Conservation (phyloP, 2,888 invertebrate species). For the Platycheirus albimanus region DNA sequence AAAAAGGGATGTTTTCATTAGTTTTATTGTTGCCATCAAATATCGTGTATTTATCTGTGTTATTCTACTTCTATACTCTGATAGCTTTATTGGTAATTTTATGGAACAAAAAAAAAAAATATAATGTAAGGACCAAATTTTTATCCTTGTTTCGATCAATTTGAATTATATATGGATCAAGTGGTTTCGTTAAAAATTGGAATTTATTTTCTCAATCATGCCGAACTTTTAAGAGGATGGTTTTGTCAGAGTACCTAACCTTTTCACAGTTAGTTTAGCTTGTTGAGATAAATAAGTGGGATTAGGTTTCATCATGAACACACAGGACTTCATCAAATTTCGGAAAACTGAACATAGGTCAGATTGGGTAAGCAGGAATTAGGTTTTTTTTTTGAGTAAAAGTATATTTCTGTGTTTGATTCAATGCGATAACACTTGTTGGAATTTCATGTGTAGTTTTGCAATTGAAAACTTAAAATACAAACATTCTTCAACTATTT, state of each 20-base stretch:
- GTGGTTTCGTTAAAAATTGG: conserved; percentile 34
- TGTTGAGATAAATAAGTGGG: conserved; percentile 5
- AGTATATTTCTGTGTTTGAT: no score
- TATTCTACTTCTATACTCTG: conserved; percentile 34
- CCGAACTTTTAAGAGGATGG: background rate
- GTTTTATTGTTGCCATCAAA: conserved; percentile 66
- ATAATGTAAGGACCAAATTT: conserved; percentile 26
- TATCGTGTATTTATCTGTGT: conserved; percentile 52
- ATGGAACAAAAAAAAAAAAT: conserved; percentile 20
- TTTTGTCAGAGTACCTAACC: background rate
- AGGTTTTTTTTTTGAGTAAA: no score
- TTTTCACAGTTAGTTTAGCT: conserved; percentile 3
- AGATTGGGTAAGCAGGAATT: no score
- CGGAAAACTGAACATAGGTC: background rate
- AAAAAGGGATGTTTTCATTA: conserved; percentile 66
- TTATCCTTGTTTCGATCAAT: conserved; percentile 45
- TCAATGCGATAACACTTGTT: no score
- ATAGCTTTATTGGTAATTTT: conserved; percentile 61
- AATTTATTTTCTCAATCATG: conserved; percentile 36
- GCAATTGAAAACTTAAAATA: no score
- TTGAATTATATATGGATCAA: conserved; percentile 41
- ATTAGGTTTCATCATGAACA: background rate
- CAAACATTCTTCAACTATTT: no score
- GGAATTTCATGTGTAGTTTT: no score
- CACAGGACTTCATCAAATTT: background rate